Evolutionary conservation across 1,140 invertebrate species (phyloP), one percentile per base, ranked within the genome.

Genomic region (Latrodectus geometricus): DNA sequence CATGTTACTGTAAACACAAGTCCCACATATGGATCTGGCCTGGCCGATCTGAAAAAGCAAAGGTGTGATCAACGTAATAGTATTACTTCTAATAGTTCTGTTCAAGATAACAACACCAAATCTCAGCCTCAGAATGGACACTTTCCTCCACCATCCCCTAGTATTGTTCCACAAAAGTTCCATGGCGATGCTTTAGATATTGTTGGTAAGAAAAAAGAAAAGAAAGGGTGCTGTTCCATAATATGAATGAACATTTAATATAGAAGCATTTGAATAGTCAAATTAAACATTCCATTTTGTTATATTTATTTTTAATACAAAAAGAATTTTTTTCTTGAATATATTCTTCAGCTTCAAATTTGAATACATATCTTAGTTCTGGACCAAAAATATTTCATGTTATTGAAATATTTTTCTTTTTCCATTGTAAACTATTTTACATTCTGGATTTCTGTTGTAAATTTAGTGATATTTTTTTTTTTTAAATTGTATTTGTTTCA

Each of bases 41-140:
- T 97, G 87, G 95, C 96, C 54, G 96, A 97, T 91, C 92, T 97
- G 90, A 97, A 97, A 92, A 97, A 97, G 90, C 96, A 97, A 90
- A 93, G 96, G 86, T 94, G 96, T 14, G 89, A 88, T 65, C 87
- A 89, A 69, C 74, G 88, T 15, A 88, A 83, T 48, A 89, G 88
- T 49, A 56, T 78, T 21, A 85, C 68, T n/a, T 76, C 73, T 5
- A 76, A 49, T 50, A 74, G 11, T 49, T 75, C 76, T 23, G 12
- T 48, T 23, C 35, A 49, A 61, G 83, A 86, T 20, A 72, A 72
- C 50, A 80, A 80, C 35, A 79, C 79, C n/a, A 86, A 82, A 23
- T 69, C 77, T 0, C 17, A 65, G n/a, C 15, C 52, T 5, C 80
- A 78, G 20, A 87, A 88, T 54, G 84, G 84, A 9, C 85, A 75